phyloP scores from a whole-genome alignment of 1,140 invertebrate genomes.

The Bombus sylvicola region DNA sequence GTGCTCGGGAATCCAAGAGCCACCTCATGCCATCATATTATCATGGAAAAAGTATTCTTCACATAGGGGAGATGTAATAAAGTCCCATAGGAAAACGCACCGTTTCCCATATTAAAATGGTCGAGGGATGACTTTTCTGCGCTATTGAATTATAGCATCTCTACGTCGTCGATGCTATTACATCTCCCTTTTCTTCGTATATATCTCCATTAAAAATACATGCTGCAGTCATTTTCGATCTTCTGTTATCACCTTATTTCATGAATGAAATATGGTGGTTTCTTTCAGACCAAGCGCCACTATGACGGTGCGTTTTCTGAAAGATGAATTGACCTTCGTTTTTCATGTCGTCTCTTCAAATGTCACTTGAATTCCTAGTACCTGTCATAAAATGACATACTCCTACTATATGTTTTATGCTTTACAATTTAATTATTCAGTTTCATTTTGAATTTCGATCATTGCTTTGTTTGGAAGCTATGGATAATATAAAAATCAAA shows the following conservation, averaged over 20 bases:
- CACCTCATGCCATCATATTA: slow-evolving; percentile 44
- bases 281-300: neutral
- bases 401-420: neutral
- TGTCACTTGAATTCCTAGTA: neutral
- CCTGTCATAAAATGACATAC: neutral
- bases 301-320: neutral
- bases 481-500: too few relatives aligned
- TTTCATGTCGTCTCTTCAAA: neutral
- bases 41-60: slow-evolving; percentile 64
- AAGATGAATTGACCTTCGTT: neutral
- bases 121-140: slow-evolving; percentile 56
- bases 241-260: slow-evolving; percentile 23
- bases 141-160: slow-evolving; percentile 65
- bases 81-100: slow-evolving; percentile 54
- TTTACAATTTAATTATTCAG: neutral
- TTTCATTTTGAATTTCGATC: too few relatives aligned
- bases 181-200: slow-evolving; percentile 12
- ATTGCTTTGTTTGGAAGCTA: too few relatives aligned
- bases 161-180: slow-evolving; percentile 31
- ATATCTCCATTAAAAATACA: slow-evolving; percentile 42
- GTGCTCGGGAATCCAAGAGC: slow-evolving; percentile 9
- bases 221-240: slow-evolving; percentile 17
- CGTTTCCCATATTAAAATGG: slow-evolving; percentile 46
- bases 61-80: slow-evolving; percentile 59
- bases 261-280: neutral